Evolutionary conservation across 2,797 vertebrate genomes (phyloP), one percentile per base, ranked within the genome.

Genomic region (Phataginus tetradactyla): DNA sequence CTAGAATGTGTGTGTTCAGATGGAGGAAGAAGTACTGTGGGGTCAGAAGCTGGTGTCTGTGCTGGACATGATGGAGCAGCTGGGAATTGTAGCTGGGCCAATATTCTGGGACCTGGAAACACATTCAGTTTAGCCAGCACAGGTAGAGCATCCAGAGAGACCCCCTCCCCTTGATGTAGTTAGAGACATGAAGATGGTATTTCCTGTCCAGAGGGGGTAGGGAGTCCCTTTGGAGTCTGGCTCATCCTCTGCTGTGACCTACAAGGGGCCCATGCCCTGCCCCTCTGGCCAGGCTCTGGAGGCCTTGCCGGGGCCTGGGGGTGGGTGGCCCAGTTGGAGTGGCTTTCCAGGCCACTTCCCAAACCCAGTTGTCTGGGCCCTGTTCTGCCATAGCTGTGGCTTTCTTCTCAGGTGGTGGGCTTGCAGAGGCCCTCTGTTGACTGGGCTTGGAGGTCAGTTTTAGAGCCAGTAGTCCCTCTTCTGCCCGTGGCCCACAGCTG

Each of bases 381-480:
- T 85, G 93, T 90, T 91, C 92, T 85, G 88, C 94, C 0, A 4
- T 21, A 0, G 74, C 39, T 0, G 61, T 92, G 93, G 84, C 92
- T 87, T 83, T 75, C 94, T 53, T 2, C 97, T 75, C 95, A 93
- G 96, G 97, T 86, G 6, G 0, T 39, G 77, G 63, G 88, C 98
- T 53, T 13, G 23, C 49, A 98, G 98, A 97, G 90, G 68, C 93
- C 87, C 97, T 98, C 98, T 98, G 98, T 98, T 96, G 95, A 80
- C 61, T 18, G 0, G 78, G 74, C 29, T 0, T n/a, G 51, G 80
- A 66, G 4, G 14, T 72, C 96, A 95, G 74, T 86, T 34, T 77
- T 51, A 78, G 90, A 97, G 93, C 97, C 86, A 97, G 95, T 92
- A 69, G 23, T 84, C 96, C 81, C 90, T 86, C 86, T 86, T 63